Conservation (phyloP, 2,113 vertebrate species). For the Oriolus oriolus region DNA sequence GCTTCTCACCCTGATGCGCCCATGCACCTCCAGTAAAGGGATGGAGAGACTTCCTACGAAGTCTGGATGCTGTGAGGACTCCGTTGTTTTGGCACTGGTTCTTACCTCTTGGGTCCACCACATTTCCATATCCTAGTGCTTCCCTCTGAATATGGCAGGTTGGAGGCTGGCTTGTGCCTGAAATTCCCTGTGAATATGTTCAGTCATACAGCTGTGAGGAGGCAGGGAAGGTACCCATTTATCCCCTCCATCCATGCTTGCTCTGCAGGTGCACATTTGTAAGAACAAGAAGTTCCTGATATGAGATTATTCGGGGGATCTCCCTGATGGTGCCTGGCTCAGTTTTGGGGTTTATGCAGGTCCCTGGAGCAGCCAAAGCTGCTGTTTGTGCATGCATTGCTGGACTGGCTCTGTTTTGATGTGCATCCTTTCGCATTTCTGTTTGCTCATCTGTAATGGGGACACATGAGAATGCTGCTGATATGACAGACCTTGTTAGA, state of each 20-base stretch:
- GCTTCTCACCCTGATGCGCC: background rate
- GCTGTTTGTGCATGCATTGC: background rate
- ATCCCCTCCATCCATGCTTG: background rate
- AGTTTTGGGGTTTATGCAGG: background rate
- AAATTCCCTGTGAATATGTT: background rate
- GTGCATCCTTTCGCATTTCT: background rate
- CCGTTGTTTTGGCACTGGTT: background rate
- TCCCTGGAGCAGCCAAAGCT: background rate
- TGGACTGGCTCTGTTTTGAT: background rate
- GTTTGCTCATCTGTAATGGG: background rate
- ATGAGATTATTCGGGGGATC: background rate
- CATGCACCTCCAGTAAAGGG: background rate
- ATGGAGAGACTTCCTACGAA: background rate
- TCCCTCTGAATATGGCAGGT: background rate
- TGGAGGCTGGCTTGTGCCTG: background rate
- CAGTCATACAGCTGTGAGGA: background rate
- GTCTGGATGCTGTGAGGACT: background rate
- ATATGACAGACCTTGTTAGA: background rate
- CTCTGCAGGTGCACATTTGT: background rate
- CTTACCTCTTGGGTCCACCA: background rate
- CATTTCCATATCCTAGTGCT: background rate
- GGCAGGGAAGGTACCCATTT: background rate
- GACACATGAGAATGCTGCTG: rapidly evolving
- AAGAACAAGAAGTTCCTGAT: background rate
- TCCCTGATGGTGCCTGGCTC: background rate